Evolutionary conservation across 2,797 vertebrate genomes (phyloP).

Genomic region (Anguilla megastoma): DNA sequence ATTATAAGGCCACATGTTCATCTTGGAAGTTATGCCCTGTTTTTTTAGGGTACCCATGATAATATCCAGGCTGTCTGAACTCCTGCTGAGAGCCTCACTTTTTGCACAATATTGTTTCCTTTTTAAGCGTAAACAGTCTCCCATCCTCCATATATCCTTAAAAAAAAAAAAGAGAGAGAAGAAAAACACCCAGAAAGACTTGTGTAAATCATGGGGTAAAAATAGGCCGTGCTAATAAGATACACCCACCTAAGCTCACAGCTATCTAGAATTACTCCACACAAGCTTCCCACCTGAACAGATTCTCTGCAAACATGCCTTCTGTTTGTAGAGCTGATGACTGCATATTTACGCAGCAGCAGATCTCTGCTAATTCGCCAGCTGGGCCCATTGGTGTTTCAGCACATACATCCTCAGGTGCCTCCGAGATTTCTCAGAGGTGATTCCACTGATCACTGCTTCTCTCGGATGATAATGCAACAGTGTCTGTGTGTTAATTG

Average conservation of each 20-base stretch:
- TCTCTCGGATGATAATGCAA: neutral
- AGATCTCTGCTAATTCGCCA: slow-evolving; percentile 19
- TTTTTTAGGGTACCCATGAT: neutral
- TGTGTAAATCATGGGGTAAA: neutral
- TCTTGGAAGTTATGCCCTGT: neutral
- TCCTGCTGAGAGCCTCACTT: neutral
- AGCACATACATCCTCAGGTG: slow-evolving; percentile 28
- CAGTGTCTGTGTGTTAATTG: neutral
- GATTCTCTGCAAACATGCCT: slow-evolving; percentile 16
- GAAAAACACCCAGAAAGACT: neutral
- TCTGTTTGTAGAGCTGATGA: slow-evolving; percentile 26
- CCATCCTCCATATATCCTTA: neutral
- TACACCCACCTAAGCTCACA: slow-evolving; percentile 27
- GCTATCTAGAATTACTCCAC: neutral
- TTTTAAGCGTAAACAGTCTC: slow-evolving; percentile 10
- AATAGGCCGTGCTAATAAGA: slow-evolving; percentile 7
- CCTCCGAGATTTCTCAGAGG: slow-evolving; percentile 7
- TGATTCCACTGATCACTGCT: neutral
- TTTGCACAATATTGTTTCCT: neutral
- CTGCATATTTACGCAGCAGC: slow-evolving; percentile 30
- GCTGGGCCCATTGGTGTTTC: slow-evolving; percentile 19
- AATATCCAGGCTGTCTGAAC: neutral
- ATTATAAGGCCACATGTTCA: neutral
- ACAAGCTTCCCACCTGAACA: neutral
- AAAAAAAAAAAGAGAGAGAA: neutral